phyloP scores from a whole-genome alignment of 2,888 invertebrate species.

The Macropis europaea region DNA sequence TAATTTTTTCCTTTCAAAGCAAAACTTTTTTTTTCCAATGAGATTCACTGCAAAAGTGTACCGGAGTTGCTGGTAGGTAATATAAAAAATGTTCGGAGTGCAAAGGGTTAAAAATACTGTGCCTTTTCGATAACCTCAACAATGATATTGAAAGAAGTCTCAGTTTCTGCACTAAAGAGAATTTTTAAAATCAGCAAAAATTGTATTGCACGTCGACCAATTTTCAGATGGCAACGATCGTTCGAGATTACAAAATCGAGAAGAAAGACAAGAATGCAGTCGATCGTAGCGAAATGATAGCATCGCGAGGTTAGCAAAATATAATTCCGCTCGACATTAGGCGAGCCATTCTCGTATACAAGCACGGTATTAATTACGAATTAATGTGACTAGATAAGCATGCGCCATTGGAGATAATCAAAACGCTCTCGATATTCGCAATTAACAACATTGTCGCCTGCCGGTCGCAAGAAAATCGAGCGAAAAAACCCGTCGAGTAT shows the following conservation, averaged over 20 bases:
- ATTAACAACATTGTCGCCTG: constrained; percentile 43
- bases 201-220: not conserved
- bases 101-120: too few relatives aligned
- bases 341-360: constrained; percentile 11
- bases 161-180: too few relatives aligned
- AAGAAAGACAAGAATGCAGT: not conserved
- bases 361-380: constrained; percentile 71
- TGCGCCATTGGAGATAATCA: constrained; percentile 71
- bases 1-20: too few relatives aligned
- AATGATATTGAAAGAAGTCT: too few relatives aligned
- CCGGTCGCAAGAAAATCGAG: constrained; percentile 14
- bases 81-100: too few relatives aligned
- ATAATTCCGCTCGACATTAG: constrained; percentile 32
- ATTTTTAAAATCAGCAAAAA: too few relatives aligned
- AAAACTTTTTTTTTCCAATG: too few relatives aligned
- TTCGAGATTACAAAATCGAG: constrained; percentile 32
- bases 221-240: not conserved
- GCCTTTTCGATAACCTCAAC: too few relatives aligned
- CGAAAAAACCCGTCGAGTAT: constrained; percentile 1
- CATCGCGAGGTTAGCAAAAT: constrained; percentile 22
- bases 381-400: constrained; percentile 69
- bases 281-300: constrained; percentile 30
- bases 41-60: too few relatives aligned
- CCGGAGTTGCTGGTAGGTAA: too few relatives aligned
- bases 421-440: constrained; percentile 22